Percentiles rank a stretch among this genome's conserved stretches.
Evolutionary conservation across 2,888 invertebrate species (phyloP).

Genomic region (Tinea pellionella): DNA sequence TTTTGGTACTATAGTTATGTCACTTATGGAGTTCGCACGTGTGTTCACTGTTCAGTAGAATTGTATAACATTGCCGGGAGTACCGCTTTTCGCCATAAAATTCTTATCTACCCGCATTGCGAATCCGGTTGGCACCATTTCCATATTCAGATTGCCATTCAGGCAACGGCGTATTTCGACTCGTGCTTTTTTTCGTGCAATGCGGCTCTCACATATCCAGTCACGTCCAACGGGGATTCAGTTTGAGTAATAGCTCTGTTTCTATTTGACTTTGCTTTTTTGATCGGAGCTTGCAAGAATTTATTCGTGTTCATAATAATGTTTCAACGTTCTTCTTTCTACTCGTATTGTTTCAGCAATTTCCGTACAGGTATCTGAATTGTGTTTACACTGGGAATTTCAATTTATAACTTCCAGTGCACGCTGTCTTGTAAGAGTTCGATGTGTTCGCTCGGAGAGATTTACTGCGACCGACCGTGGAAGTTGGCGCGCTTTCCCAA

Average conservation of each 20-base stretch:
- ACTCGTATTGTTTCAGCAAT: too few species aligned
- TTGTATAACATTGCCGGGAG: slow-evolving; percentile 1
- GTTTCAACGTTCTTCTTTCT: neutral
- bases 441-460: neutral
- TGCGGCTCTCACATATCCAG: slow-evolving; percentile 20
- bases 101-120: slow-evolving; percentile 58
- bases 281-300: slow-evolving; percentile 12
- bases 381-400: neutral
- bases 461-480: neutral
- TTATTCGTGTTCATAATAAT: neutral
- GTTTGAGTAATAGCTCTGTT: slow-evolving; percentile 31
- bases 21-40: neutral
- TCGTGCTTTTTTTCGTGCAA: slow-evolving; percentile 3
- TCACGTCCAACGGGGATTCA: slow-evolving; percentile 29
- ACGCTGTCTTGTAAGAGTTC: neutral
- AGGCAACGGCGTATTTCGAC: slow-evolving; percentile 18
- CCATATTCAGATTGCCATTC: slow-evolving; percentile 55
- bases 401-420: neutral
- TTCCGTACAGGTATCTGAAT: neutral
- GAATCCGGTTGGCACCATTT: slow-evolving; percentile 50
- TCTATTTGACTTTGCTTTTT: slow-evolving; percentile 23
- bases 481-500: neutral
- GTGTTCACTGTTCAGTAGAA: neutral
- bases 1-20: neutral
- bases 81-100: slow-evolving; percentile 43